Conservation (phyloP, 2,113 vertebrate species). For the Dermatemys mawii region DNA sequence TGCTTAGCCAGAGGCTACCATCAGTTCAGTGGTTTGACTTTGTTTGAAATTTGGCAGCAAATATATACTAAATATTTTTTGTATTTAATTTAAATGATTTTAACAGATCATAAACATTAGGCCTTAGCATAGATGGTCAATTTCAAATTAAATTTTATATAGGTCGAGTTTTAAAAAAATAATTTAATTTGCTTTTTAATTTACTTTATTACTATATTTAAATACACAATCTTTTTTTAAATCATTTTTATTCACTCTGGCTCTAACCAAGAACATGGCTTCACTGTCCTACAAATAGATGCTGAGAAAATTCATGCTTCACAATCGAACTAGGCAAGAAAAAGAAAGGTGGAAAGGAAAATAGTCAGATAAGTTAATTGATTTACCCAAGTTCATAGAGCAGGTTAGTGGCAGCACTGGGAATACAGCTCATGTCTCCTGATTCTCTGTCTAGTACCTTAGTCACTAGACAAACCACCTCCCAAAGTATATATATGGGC, state of each 20-base stretch:
- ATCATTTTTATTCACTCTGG: too few species aligned
- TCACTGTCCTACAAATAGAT: too few species aligned
- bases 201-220: too few species aligned
- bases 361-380: not conserved
- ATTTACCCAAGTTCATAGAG: not conserved
- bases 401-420: not conserved
- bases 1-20: not conserved
- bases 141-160: too few species aligned
- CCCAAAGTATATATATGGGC: fast-evolving
- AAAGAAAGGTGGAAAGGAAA: not conserved
- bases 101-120: too few species aligned
- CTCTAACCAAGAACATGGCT: too few species aligned
- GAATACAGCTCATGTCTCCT: not conserved
- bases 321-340: not conserved
- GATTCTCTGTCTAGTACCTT: not conserved
- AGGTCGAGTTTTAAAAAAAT: too few species aligned
- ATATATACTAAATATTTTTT: not conserved
- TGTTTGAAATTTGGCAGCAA: not conserved
- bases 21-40: not conserved
- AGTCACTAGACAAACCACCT: not conserved
- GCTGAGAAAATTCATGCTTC: too few species aligned
- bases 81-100: not conserved
- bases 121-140: too few species aligned
- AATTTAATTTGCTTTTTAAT: too few species aligned
- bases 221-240: too few species aligned